Evolutionary conservation across 2,888 invertebrate genomes (phyloP), one percentile per base, ranked within the genome.

Genomic region (Meteorus colon): DNA sequence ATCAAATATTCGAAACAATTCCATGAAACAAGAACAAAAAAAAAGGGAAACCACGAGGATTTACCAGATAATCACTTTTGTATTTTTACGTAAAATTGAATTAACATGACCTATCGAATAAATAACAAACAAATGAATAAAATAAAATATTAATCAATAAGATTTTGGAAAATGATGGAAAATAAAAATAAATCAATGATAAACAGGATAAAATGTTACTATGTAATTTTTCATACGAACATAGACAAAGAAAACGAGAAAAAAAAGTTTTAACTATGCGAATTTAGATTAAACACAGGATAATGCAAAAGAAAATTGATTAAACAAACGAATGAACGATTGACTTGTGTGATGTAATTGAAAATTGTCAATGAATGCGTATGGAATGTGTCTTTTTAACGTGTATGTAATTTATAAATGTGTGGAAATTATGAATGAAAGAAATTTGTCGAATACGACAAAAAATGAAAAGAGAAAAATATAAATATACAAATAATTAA

Each of bases 141-240:
- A 77, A 74, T 68, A 75, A 79, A 80, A 77, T 75, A 78, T 78
- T 79, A 78, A 82, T 79, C 78, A 67, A 48, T 81, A 82, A 79
- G 80, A 80, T 78, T 81, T 78, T 74, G 79, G 78, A 76, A 41
- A 59, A 67, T 48, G 41, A 76, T 55, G n/a, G 75, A 75, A 70
- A 72, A 78, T 77, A 77, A 77, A 73, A 78, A 80, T 80, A 81
- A 80, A 79, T 76, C 73, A 77, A 81, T 70, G 70, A 66, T 74
- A n/a, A 51, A 51, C 4, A 69, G 78, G 66, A 66, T 77, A 78
- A 82, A 78, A 83, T 84, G 82, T 83, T 83, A 84, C 78, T 77
- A 82, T 82, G 81, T 85, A 84, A 84, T 84, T 86, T 86, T 86
- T 86, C 85, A 85, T 85, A 86, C 85, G 79, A 85, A 79, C 77